These are phyloP conservation scores for Phortica magna DNA, from an alignment of 2,888 invertebrate genomes.

Conservation along the genomic window DNA sequence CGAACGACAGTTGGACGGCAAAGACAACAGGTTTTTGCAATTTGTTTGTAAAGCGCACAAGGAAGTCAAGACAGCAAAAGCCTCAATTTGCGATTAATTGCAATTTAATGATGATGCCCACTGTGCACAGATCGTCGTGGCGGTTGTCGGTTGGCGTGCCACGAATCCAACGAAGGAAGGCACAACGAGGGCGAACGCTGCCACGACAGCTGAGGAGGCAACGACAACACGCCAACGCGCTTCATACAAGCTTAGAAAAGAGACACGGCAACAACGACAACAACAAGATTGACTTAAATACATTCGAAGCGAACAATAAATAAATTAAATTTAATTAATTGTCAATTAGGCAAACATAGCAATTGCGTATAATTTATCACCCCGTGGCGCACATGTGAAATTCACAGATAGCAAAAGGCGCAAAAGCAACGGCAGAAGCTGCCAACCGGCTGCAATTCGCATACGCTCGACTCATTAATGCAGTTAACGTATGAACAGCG, in stretches of 20 bases:
- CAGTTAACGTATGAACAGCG: not conserved
- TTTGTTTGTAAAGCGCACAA: slow-evolving; percentile 41
- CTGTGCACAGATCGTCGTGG: not conserved
- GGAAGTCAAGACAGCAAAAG: slow-evolving; percentile 38
- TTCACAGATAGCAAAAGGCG: not conserved
- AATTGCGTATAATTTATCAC: slow-evolving; percentile 39
- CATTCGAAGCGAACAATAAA: slow-evolving; percentile 5
- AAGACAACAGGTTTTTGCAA: not conserved
- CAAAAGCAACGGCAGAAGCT: slow-evolving; percentile 1
- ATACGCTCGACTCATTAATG: not conserved
- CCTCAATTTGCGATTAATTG: slow-evolving; percentile 52
- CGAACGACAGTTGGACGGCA: not conserved
- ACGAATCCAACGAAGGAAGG: not conserved
- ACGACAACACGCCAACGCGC: slow-evolving; percentile 10
- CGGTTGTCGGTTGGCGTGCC: not conserved
- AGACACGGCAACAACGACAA: not conserved
- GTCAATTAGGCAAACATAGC: slow-evolving; percentile 48
- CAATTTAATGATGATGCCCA: slow-evolving; percentile 55
- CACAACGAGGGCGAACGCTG: not conserved
- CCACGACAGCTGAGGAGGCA: not conserved
- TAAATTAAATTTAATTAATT: slow-evolving; percentile 50
- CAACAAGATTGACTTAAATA: slow-evolving; percentile 16
- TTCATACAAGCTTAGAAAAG: not conserved
- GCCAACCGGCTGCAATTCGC: not conserved
- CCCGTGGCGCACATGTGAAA: slow-evolving; percentile 5